These are phyloP conservation scores for Argynnis bischoffii DNA, from an alignment of 2,888 invertebrate species.

Conservation along the genomic window DNA sequence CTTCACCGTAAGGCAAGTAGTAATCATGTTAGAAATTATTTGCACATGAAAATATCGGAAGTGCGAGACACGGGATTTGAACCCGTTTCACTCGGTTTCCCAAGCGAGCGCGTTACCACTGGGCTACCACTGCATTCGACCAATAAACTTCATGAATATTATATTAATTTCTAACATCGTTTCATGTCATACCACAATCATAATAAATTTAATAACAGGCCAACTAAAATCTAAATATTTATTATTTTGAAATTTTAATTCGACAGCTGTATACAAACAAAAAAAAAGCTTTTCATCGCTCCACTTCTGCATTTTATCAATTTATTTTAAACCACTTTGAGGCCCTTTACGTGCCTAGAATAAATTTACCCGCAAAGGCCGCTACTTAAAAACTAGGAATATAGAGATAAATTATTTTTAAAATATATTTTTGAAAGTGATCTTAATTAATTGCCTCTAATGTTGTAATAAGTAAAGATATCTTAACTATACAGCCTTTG, in stretches of 20 bases:
- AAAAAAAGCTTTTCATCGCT: constrained; percentile 31
- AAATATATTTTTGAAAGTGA: constrained; percentile 13
- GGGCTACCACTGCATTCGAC: too few relatives aligned
- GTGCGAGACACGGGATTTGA: too few relatives aligned
- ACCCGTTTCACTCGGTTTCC: too few relatives aligned
- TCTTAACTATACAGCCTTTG: neutral
- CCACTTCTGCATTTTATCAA: constrained; percentile 44
- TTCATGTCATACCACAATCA: too few relatives aligned
- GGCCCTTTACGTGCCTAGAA: constrained; percentile 45
- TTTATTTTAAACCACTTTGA: constrained; percentile 43
- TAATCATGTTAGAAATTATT: too few relatives aligned
- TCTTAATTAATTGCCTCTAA: constrained; percentile 15
- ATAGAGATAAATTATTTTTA: constrained; percentile 21
- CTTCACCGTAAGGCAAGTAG: too few relatives aligned
- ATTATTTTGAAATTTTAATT: constrained; percentile 27
- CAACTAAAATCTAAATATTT: neutral
- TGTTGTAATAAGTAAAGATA: constrained; percentile 4
- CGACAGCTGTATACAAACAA: constrained; percentile 26
- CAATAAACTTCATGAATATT: too few relatives aligned
- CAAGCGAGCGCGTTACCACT: too few relatives aligned
- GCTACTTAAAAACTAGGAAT: constrained; percentile 30
- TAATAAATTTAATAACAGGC: neutral
- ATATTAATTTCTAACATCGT: too few relatives aligned
- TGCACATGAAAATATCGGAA: too few relatives aligned
- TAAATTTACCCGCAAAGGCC: constrained; percentile 42